Evolutionary conservation across 2,113 vertebrate genomes (phyloP).

Genomic region (Pagrus major): DNA sequence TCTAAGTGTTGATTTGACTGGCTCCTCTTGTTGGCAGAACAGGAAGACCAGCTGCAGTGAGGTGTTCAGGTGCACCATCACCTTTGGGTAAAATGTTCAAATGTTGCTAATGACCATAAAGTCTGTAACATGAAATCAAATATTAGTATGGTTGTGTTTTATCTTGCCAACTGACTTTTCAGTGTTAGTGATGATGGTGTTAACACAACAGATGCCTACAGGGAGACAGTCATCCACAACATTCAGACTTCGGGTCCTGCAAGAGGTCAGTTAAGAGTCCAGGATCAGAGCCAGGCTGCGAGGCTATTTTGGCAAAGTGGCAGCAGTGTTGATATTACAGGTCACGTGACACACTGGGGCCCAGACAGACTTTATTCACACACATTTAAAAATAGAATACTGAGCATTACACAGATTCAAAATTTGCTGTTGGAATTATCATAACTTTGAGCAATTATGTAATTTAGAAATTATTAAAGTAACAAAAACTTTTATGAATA

Average conservation of each 20-base stretch:
- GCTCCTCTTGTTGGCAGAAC: not conserved
- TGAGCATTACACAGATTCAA: not conserved
- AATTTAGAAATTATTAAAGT: no score
- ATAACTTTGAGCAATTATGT: not conserved
- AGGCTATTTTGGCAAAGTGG: not conserved
- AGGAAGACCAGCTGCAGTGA: not conserved
- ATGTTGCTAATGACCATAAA: not conserved
- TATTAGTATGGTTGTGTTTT: not conserved
- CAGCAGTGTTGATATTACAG: not conserved
- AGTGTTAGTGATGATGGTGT: not conserved
- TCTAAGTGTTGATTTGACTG: not conserved
- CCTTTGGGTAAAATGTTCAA: not conserved
- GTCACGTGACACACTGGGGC: not conserved
- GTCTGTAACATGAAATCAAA: not conserved
- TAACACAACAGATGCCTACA: not conserved
- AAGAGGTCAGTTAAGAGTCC: not conserved
- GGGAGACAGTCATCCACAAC: not conserved
- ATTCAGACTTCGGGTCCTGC: not conserved
- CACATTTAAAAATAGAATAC: no score
- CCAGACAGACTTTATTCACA: no score
- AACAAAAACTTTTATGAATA: no score
- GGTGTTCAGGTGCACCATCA: constrained; percentile 2
- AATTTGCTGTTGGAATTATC: not conserved
- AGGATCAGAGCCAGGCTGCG: not conserved
- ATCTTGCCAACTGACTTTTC: not conserved